Conservation (phyloP, 2,888 invertebrate species). For the Parascotia fuliginaria region DNA sequence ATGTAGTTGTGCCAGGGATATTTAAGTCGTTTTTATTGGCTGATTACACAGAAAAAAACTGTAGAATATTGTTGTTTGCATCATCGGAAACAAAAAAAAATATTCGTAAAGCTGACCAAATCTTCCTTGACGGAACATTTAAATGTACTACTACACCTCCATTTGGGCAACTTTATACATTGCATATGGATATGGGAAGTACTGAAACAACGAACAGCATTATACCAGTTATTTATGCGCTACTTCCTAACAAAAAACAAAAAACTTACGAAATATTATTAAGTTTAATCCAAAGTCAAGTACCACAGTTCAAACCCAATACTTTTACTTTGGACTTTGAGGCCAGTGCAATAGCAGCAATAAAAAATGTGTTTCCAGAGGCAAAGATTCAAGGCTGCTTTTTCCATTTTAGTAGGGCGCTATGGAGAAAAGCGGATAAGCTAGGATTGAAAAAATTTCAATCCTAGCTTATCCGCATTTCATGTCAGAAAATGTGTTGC, state of each 20-base stretch:
- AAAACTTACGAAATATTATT: slow-evolving; percentile 1
- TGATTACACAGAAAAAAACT: neutral
- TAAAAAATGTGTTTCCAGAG: neutral
- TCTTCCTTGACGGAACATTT: too few relatives aligned
- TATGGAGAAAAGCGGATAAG: neutral
- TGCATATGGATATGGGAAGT: slow-evolving; percentile 2
- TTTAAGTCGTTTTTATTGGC: neutral
- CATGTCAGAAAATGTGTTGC: neutral
- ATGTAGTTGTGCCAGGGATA: neutral
- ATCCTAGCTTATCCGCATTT: neutral
- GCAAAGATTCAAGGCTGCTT: neutral
- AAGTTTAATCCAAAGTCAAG: neutral
- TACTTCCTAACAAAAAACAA: slow-evolving; percentile 1
- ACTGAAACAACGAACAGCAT: neutral
- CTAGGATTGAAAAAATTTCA: too few relatives aligned
- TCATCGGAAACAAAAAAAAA: too few relatives aligned
- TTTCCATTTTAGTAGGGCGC: neutral
- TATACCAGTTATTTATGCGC: neutral
- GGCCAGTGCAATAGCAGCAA: neutral
- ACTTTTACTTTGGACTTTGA: neutral
- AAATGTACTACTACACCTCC: too few relatives aligned
- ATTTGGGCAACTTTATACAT: neutral
- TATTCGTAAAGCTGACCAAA: too few relatives aligned
- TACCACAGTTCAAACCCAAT: neutral
- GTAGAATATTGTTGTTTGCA: neutral